A percentile compares a stretch with the other conserved stretches of the same genome.
Conservation (phyloP, 2,113 vertebrate species). For the Mobula hypostoma region DNA sequence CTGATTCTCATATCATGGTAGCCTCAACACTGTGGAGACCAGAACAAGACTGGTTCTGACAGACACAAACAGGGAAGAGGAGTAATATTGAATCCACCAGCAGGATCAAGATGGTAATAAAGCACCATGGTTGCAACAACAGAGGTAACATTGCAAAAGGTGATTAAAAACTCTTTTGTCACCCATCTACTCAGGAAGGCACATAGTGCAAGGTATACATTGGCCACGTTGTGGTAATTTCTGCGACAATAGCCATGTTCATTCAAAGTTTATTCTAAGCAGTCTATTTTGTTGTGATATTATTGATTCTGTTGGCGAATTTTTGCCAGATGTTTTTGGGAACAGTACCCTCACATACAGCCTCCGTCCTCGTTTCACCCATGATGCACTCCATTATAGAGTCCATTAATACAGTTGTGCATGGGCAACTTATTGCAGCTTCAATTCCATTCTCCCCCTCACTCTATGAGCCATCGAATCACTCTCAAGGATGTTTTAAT, state of each 20-base stretch:
- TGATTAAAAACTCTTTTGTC: neutral
- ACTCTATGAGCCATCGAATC: too few species aligned
- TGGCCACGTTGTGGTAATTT: neutral
- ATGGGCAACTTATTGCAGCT: neutral
- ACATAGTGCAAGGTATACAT: neutral
- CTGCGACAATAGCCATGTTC: neutral
- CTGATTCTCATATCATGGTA: neutral
- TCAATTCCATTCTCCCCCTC: neutral
- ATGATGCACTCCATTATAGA: neutral
- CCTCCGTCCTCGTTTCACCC: neutral
- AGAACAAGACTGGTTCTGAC: neutral
- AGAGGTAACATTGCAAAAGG: neutral
- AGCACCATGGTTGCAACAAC: neutral
- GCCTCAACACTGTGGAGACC: neutral
- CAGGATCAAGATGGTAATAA: neutral
- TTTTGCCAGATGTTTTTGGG: neutral
- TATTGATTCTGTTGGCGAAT: neutral
- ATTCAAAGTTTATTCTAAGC: neutral
- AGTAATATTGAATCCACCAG: neutral
- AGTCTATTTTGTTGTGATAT: neutral
- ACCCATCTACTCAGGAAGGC: neutral
- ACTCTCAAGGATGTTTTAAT: too few species aligned
- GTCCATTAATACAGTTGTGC: neutral
- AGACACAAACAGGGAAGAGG: neutral
- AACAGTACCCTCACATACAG: neutral